Evolutionary conservation across 2,797 vertebrate species (phyloP).

Genomic region (Epinephelus awoara): DNA sequence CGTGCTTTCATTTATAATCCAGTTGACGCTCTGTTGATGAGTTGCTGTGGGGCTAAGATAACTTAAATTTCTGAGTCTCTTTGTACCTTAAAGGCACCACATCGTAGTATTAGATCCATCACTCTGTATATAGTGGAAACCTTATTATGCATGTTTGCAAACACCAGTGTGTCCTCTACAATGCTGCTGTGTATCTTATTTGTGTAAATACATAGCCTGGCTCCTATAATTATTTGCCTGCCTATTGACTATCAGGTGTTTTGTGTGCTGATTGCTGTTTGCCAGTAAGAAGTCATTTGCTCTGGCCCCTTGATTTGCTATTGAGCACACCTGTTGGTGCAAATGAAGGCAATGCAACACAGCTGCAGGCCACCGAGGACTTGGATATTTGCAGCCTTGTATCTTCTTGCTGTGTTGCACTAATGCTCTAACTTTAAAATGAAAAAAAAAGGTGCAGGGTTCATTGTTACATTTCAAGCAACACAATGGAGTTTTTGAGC

Average conservation of each 20-base stretch:
- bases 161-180: background rate
- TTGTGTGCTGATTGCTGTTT: conserved; percentile 8
- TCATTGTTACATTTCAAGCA: background rate
- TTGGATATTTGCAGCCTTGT: background rate
- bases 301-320: conserved; percentile 17
- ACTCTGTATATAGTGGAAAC: conserved; percentile 4
- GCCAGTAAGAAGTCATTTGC: conserved; percentile 19
- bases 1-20: no score
- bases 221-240: conserved; percentile 16
- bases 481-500: no score
- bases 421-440: background rate
- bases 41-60: background rate
- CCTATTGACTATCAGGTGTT: conserved; percentile 20
- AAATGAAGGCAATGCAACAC: conserved; percentile 14
- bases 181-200: background rate
- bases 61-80: background rate
- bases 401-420: background rate
- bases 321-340: conserved; percentile 14
- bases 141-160: background rate
- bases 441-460: background rate
- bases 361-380: background rate
- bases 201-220: conserved; percentile 15
- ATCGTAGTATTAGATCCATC: background rate
- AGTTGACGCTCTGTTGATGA: background rate
- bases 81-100: background rate